phyloP scores from a whole-genome alignment of 2,113 vertebrate genomes.

The Barnardius zonarius region DNA sequence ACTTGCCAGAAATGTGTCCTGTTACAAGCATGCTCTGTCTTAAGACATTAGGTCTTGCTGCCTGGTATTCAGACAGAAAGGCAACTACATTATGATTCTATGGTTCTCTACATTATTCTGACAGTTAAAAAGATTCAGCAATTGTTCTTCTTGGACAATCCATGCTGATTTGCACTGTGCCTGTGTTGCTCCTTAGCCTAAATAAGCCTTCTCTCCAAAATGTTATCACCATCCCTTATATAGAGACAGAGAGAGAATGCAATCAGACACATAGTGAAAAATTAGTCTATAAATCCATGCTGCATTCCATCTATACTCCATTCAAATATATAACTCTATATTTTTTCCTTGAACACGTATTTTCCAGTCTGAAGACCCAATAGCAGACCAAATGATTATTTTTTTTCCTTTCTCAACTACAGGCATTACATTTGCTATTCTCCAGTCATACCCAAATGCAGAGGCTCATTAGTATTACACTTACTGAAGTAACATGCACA shows the following conservation, averaged over 20 bases:
- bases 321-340: not conserved
- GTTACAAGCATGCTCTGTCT: not conserved
- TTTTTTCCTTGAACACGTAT: not conserved
- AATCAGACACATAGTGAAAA: slow-evolving; percentile 10
- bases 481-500: not conserved
- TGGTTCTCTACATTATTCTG: slow-evolving; percentile 15
- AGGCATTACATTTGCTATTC: not conserved
- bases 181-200: not conserved
- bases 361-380: not conserved
- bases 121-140: not conserved
- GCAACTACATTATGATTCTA: slow-evolving; percentile 36
- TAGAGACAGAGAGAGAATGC: not conserved
- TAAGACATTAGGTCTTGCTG: not conserved
- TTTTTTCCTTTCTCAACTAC: not conserved
- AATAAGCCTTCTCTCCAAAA: slow-evolving; percentile 19
- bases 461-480: not conserved
- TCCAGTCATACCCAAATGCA: not conserved
- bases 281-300: not conserved
- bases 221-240: not conserved
- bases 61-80: slow-evolving; percentile 16
- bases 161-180: not conserved
- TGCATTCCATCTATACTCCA: not conserved
- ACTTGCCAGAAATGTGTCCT: not conserved
- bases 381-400: not conserved
- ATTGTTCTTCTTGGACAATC: slow-evolving; percentile 35